Evolutionary conservation across 2,113 vertebrate genomes (phyloP).

Genomic region (Origma solitaria): DNA sequence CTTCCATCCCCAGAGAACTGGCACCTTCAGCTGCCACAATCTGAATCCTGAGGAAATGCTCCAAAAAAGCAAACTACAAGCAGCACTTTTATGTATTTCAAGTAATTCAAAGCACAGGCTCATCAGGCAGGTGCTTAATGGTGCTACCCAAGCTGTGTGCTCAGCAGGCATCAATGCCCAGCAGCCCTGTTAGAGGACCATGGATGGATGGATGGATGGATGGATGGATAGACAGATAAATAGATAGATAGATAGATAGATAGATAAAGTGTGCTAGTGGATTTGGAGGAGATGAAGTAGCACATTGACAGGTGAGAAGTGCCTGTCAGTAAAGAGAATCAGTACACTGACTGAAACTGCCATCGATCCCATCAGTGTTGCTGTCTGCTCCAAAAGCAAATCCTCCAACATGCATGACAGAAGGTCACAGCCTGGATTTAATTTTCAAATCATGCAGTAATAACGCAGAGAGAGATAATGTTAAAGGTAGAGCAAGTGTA

Average conservation of each 20-base stretch:
- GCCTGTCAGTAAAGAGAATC: neutral
- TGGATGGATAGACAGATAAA: rapidly evolving
- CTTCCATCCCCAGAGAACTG: neutral
- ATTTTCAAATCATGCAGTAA: neutral
- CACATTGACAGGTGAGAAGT: neutral
- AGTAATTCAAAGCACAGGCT: neutral
- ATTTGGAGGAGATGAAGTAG: neutral
- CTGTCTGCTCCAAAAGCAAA: neutral
- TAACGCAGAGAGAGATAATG: neutral
- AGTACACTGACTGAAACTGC: neutral
- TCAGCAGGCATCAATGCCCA: neutral
- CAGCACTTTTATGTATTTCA: neutral
- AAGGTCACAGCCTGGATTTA: neutral
- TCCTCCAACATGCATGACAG: neutral
- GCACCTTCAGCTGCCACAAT: neutral
- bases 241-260: rapidly evolving
- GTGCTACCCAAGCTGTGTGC: neutral
- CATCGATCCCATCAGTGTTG: neutral
- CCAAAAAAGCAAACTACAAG: neutral
- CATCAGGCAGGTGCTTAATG: neutral
- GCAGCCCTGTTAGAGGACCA: neutral
- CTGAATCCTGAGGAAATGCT: neutral
- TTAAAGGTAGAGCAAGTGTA: neutral
- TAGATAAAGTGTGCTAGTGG: neutral
- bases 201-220: neutral